A percentile compares a stretch with the other conserved stretches of the same genome.
These are phyloP conservation scores for Danio kyathit DNA, from an alignment of 2,797 vertebrate species.

Conservation along the genomic window DNA sequence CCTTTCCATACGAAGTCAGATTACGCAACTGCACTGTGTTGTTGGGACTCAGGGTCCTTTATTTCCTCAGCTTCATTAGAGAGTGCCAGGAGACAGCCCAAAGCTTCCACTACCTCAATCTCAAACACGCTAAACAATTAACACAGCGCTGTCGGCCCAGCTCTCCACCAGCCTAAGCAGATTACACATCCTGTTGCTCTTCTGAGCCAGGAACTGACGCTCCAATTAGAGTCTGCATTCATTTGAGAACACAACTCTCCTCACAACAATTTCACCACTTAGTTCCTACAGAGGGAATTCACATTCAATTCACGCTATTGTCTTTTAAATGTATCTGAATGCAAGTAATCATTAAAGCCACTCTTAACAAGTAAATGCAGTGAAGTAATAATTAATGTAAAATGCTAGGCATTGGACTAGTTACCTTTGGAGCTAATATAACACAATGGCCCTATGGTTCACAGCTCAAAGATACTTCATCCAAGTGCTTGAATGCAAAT, in stretches of 20 bases:
- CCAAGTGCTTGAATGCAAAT: neutral
- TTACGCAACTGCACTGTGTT: conserved; percentile 33
- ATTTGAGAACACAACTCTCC: conserved; percentile 40
- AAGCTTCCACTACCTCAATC: conserved; percentile 35
- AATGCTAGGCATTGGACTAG: conserved; percentile 31
- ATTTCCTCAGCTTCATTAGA: conserved; percentile 50
- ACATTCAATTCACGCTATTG: conserved; percentile 19
- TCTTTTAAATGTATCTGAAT: conserved; percentile 46
- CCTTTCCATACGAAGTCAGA: conserved; percentile 12
- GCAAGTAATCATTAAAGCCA: conserved; percentile 42
- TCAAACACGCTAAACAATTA: conserved; percentile 54
- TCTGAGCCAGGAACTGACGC: conserved; percentile 45
- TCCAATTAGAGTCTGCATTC: conserved; percentile 53
- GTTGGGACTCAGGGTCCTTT: conserved; percentile 20
- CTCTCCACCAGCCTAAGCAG: conserved; percentile 46
- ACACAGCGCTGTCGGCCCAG: conserved; percentile 27
- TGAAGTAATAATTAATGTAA: conserved; percentile 14
- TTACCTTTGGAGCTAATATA: conserved; percentile 19
- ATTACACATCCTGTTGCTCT: conserved; percentile 53
- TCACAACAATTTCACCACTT: conserved; percentile 31
- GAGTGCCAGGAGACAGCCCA: conserved; percentile 35
- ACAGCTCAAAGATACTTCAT: neutral
- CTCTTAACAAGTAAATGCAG: conserved; percentile 44
- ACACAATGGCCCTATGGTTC: conserved; percentile 15
- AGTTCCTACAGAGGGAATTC: conserved; percentile 51